phyloP scores from a whole-genome alignment of 2,113 vertebrate species.

The Aspiorhynchus laticeps region DNA sequence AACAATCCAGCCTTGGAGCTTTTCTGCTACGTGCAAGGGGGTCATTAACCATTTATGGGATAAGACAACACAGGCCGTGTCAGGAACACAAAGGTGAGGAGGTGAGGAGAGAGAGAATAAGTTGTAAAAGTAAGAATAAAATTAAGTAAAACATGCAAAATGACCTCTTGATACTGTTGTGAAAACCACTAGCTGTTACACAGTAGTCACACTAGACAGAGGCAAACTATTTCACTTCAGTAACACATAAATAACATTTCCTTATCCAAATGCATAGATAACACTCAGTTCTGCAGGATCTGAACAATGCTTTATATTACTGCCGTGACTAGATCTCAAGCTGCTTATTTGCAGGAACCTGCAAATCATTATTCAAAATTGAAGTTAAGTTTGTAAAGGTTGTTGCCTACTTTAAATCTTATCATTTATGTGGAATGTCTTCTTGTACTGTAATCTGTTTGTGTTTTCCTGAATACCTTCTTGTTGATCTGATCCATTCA shows the following conservation, averaged over 20 bases:
- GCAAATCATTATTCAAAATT: constrained; percentile 55
- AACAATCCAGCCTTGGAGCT: constrained; percentile 56
- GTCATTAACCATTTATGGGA: constrained; percentile 64
- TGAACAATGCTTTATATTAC: constrained; percentile 47
- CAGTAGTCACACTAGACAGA: constrained; percentile 24
- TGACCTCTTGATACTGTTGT: not conserved
- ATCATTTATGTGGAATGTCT: constrained; percentile 43
- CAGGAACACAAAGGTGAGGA: constrained; percentile 15
- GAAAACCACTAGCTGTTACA: constrained; percentile 15
- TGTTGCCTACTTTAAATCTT: constrained; percentile 31
- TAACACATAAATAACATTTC: constrained; percentile 42
- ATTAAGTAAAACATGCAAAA: not conserved
- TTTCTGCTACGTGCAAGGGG: constrained; percentile 45
- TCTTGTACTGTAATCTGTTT: constrained; percentile 31
- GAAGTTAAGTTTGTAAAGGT: constrained; percentile 33
- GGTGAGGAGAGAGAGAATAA: constrained; percentile 7
- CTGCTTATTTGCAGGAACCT: constrained; percentile 44
- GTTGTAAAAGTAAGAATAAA: constrained; percentile 3
- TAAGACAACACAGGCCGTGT: constrained; percentile 53
- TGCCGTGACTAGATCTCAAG: constrained; percentile 48
- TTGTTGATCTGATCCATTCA: constrained; percentile 35
- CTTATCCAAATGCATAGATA: constrained; percentile 54
- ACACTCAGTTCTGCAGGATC: constrained; percentile 8
- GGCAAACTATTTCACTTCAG: constrained; percentile 22
- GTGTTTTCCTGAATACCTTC: constrained; percentile 27